Evolutionary conservation across 2,797 vertebrate genomes (phyloP).

Genomic region (Bovichtus variegatus): DNA sequence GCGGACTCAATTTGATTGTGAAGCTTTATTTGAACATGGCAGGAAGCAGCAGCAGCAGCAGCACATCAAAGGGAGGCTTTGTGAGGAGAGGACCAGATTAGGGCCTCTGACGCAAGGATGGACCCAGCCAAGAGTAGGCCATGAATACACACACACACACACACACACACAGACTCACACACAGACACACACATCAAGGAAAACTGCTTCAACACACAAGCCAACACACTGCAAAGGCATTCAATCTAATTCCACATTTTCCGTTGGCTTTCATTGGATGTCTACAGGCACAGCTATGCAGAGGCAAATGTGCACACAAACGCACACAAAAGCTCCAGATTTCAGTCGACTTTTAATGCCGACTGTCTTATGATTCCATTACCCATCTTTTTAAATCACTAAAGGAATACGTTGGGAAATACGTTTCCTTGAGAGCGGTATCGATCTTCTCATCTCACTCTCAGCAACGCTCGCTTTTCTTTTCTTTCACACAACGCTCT

Average conservation of each 20-base stretch:
- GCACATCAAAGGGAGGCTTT: conserved; percentile 86
- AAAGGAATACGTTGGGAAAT: background rate
- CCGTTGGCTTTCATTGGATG: conserved; percentile 62
- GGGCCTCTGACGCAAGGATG: conserved; percentile 82
- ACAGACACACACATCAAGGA: conserved; percentile 23
- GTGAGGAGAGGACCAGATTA: conserved; percentile 84
- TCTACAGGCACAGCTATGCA: conserved; percentile 49
- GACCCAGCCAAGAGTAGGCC: conserved; percentile 68
- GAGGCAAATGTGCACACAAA: conserved; percentile 25
- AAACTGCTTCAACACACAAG: conserved; percentile 58
- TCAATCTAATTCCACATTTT: conserved; percentile 73
- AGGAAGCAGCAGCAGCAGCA: conserved; percentile 82
- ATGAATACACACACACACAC: conserved; percentile 51
- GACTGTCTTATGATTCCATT: too few relatives aligned
- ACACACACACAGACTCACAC: conserved; percentile 36
- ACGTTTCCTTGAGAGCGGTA: background rate
- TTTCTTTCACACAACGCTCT: too few relatives aligned
- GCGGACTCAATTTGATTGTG: conserved; percentile 82
- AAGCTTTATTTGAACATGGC: conserved; percentile 82
- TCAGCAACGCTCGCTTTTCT: too few relatives aligned
- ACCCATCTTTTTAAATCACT: too few relatives aligned
- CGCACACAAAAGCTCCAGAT: conserved; percentile 11
- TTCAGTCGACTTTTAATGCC: conserved; percentile 1
- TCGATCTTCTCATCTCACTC: too few relatives aligned
- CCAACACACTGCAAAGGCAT: conserved; percentile 74